Evolutionary conservation across 2,888 invertebrate species (phyloP), one percentile per base, ranked within the genome.

Genomic region (Monopis laevigella): DNA sequence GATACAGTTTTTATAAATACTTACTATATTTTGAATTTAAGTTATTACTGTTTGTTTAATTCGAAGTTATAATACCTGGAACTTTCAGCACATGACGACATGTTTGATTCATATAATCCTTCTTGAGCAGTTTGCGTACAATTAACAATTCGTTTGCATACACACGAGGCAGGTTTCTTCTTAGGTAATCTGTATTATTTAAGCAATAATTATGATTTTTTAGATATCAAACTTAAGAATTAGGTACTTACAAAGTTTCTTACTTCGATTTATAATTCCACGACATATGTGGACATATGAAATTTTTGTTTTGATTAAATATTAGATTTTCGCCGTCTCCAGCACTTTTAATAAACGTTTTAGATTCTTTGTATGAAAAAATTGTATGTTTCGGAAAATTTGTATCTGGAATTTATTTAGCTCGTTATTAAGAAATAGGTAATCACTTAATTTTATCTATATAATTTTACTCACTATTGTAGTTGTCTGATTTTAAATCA

Each of bases 201-300:
- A n/a, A n/a, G n/a, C n/a, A n/a, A n/a, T n/a, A n/a, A n/a, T n/a
- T n/a, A n/a, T n/a, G n/a, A n/a, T n/a, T n/a, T n/a, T n/a, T n/a
- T n/a, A n/a, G n/a, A n/a, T n/a, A n/a, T n/a, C n/a, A n/a, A n/a
- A n/a, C n/a, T n/a, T n/a, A n/a, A n/a, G n/a, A n/a, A n/a, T n/a
- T n/a, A n/a, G n/a, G n/a, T n/a, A n/a, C n/a, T n/a, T n/a, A n/a
- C n/a, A n/a, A n/a, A n/a, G n/a, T n/a, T 39, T 54, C 74, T 63
- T 52, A 77, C 77, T 69, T 71, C 45, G 62, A 67, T 56, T 62
- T 72, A 36, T 56, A 57, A 47, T 61, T 65, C 65, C 70, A 68
- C 53, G 74, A 72, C 71, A 75, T 73, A 50, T 61, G 65, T 54
- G 59, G 53, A 17, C 36, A 36, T 36, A 21, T 32, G 17, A 5